phyloP scores from a whole-genome alignment of 2,113 vertebrate species.

The Phrynosoma platyrhinos region DNA sequence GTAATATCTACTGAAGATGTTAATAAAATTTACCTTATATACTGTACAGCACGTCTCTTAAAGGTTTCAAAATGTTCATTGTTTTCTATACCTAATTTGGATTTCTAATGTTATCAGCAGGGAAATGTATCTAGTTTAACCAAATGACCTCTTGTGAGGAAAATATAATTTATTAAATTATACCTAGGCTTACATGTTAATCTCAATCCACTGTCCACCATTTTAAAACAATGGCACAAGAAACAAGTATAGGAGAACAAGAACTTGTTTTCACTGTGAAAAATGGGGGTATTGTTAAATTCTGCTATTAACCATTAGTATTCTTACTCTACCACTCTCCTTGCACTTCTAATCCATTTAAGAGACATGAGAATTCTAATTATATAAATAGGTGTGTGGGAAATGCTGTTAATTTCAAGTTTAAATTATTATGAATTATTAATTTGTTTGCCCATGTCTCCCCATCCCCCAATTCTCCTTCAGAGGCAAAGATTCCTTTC shows the following conservation, averaged over 20 bases:
- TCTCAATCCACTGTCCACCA: neutral
- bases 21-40: neutral
- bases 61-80: neutral
- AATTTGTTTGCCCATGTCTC: constrained; percentile 58
- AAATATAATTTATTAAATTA: constrained; percentile 2
- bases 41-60: neutral
- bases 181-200: neutral
- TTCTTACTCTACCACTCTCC: constrained; percentile 23
- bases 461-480: constrained; percentile 29
- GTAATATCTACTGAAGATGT: neutral
- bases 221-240: neutral
- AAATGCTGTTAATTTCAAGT: neutral
- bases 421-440: neutral
- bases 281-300: neutral
- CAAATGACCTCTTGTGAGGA: neutral
- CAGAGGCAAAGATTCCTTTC: constrained; percentile 47
- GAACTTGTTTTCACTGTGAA: constrained; percentile 11
- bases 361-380: neutral
- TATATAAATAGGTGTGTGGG: neutral
- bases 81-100: neutral
- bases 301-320: neutral
- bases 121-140: neutral
- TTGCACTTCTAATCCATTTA: neutral
- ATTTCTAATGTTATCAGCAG: neutral
- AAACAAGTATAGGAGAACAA: neutral